Conservation (phyloP, 2,888 invertebrate species). For the Mongoloraphidia duomilia region DNA sequence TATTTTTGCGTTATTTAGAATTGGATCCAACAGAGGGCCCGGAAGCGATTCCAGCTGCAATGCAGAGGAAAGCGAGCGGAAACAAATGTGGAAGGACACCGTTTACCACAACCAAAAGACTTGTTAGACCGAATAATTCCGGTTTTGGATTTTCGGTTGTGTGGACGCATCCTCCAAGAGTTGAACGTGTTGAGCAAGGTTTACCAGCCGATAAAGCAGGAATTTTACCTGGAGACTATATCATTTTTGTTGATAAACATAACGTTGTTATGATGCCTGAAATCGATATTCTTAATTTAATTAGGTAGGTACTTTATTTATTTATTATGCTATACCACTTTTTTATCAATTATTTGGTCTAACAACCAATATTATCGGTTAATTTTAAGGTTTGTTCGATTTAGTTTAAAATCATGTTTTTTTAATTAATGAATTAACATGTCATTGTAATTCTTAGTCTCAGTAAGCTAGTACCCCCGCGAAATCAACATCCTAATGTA, state of each 20-base stretch:
- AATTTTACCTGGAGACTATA: conserved; percentile 69
- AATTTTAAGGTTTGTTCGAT: too few relatives aligned
- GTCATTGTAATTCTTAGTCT: too few relatives aligned
- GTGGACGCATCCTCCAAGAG: conserved; percentile 77
- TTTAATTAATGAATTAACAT: too few relatives aligned
- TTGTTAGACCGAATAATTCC: conserved; percentile 30
- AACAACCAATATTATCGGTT: too few relatives aligned
- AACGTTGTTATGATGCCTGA: conserved; percentile 74
- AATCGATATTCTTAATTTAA: conserved; percentile 49
- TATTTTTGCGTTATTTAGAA: conserved; percentile 59
- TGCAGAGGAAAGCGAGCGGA: conserved; percentile 36
- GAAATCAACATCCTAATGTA: too few relatives aligned
- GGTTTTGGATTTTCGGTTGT: conserved; percentile 78
- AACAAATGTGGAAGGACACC: conserved; percentile 57
- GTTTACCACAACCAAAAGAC: conserved; percentile 60
- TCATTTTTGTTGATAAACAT: conserved; percentile 75
- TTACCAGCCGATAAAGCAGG: conserved; percentile 74
- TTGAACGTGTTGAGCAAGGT: conserved; percentile 69
- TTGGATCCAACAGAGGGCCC: conserved; percentile 58
- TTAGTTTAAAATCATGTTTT: background rate
- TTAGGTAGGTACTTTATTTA: conserved; percentile 26
- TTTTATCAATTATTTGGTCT: too few relatives aligned
- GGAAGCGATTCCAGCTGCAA: conserved; percentile 40
- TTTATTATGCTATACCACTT: background rate
- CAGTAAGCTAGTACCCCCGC: too few relatives aligned